These are phyloP conservation scores for Silurus aristotelis DNA, from an alignment of 2,797 vertebrate species.

Conservation along the genomic window DNA sequence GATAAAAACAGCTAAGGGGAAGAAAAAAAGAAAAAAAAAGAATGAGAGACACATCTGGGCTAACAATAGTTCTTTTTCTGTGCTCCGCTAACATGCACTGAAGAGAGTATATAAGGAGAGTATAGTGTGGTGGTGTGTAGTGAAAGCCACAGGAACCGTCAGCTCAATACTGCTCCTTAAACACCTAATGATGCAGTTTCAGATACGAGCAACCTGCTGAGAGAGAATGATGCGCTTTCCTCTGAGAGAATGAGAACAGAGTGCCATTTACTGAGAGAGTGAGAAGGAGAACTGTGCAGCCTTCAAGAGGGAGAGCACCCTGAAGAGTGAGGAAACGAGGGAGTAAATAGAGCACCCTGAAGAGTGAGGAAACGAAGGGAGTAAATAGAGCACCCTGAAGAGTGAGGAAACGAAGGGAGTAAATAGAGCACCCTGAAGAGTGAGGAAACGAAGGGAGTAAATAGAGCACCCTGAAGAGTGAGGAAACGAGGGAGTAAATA, in stretches of 20 bases:
- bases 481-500: too few species aligned
- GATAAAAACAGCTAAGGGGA: slow-evolving; percentile 5
- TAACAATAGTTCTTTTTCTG: not conserved
- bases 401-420: too few species aligned
- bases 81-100: not conserved
- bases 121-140: not conserved
- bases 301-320: too few species aligned
- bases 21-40: not conserved
- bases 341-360: not conserved
- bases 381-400: too few species aligned
- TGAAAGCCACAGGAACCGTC: slow-evolving; percentile 6
- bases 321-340: not conserved
- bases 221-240: not conserved
- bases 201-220: slow-evolving; percentile 1
- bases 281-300: not conserved
- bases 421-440: too few species aligned
- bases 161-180: not conserved
- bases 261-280: too few species aligned
- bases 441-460: too few species aligned
- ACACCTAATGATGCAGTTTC: slow-evolving; percentile 1
- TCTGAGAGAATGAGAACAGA: not conserved
- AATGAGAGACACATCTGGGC: not conserved
- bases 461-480: too few species aligned
- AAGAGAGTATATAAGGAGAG: not conserved
- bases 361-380: too few species aligned